Evolutionary conservation across 2,113 vertebrate species (phyloP), one percentile per base, ranked within the genome.

Genomic region (Mastomys coucha): DNA sequence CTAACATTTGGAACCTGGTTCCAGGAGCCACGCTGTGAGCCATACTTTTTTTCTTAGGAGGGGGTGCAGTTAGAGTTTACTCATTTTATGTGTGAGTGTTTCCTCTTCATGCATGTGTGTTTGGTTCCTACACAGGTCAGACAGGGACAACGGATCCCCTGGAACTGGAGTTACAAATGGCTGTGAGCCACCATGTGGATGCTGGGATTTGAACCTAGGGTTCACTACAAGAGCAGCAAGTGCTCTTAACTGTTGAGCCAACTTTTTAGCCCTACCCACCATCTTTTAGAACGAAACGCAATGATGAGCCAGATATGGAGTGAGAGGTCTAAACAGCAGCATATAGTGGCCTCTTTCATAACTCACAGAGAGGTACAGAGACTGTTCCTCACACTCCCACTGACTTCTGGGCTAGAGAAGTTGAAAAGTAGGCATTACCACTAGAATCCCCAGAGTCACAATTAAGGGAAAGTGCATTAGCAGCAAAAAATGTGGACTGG

Each of bases 231-330:
- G 58, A 85, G 39, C n/a, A 19, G 22, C 24, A 17, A 42, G 8
- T 45, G 58, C 39, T 45, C 76, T 56, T 81, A 53, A 58, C 39
- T 31, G 24, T 9, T 65, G 24, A 85, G 81, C 22, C 58, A 17
- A 45, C 26, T 85, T 7, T 19, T n/a, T 24, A 85, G 58, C 17
- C 6, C 86, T 86, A 45, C 70, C 49, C 51, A 91, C 39, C 89
- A 31, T 89, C 81, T 97, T 96, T 91, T 96, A 67, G 60, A 87
- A 72, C 39, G 78, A 96, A 51, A 91, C 45, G 11, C 33, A 88
- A 82, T 42, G 80, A 70, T 84, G 26, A 95, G 20, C 26, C 36
- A 31, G 51, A 65, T 42, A n/a, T 53, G 67, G 73, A 94, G 56
- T 42, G 63, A 87, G 39, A 78, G 49, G 42, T 16, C 12, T 17